Conservation (phyloP, 2,113 vertebrate species). For the Macquaria australasica region DNA sequence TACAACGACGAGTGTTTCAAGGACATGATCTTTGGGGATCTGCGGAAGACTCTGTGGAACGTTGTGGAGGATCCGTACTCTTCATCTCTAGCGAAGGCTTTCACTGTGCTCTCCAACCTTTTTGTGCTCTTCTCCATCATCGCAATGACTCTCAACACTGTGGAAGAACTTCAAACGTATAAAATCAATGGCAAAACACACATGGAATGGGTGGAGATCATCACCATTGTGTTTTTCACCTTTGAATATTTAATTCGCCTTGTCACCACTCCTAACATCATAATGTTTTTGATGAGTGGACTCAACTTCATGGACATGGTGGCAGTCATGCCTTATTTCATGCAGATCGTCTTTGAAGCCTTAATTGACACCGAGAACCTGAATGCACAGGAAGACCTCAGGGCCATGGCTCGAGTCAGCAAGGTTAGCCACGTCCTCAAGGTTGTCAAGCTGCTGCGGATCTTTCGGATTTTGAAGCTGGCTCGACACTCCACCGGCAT, state of each 20-base stretch:
- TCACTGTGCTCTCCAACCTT: slow-evolving; percentile 86
- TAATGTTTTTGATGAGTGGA: slow-evolving; percentile 80
- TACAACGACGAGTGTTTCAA: slow-evolving; percentile 78
- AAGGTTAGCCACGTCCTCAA: slow-evolving; percentile 88
- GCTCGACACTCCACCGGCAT: slow-evolving; percentile 89
- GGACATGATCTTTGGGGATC: slow-evolving; percentile 81
- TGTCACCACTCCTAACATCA: slow-evolving; percentile 81
- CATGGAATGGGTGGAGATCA: slow-evolving; percentile 86
- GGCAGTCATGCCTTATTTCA: slow-evolving; percentile 88
- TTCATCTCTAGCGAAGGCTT: slow-evolving; percentile 84
- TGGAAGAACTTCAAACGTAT: slow-evolving; percentile 85
- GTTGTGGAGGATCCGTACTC: slow-evolving; percentile 88
- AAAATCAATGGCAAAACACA: slow-evolving; percentile 76
- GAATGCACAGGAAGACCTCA: slow-evolving; percentile 79
- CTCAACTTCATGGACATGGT: slow-evolving; percentile 90
- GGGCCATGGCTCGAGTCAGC: slow-evolving; percentile 81
- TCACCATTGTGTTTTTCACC: slow-evolving; percentile 88
- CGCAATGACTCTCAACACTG: slow-evolving; percentile 88
- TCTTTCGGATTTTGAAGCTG: slow-evolving; percentile 90
- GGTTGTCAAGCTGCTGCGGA: slow-evolving; percentile 87
- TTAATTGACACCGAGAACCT: slow-evolving; percentile 36
- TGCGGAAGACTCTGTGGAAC: slow-evolving; percentile 84
- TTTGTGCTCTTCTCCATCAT: slow-evolving; percentile 88
- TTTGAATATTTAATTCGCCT: slow-evolving; percentile 87
- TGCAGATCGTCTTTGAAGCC: slow-evolving; percentile 82